Conservation (phyloP, 2,888 invertebrate genomes). For the Ecliptopera silaceata region DNA sequence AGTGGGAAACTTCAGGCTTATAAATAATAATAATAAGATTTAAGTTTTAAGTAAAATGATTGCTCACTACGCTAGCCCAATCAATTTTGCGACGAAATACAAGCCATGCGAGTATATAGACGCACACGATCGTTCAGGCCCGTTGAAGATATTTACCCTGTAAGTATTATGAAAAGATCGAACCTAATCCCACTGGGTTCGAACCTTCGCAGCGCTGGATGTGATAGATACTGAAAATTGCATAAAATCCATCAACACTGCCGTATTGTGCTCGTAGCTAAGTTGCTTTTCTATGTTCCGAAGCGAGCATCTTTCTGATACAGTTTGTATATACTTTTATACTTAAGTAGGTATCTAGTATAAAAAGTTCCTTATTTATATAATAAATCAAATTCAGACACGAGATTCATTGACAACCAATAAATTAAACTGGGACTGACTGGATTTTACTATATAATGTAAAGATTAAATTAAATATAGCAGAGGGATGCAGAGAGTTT, state of each 20-base stretch:
- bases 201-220: constrained; percentile 66
- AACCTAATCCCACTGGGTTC: constrained; percentile 76
- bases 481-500: too few species aligned
- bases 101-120: neutral
- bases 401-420: too few species aligned
- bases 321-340: constrained; percentile 2
- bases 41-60: too few species aligned
- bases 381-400: too few species aligned
- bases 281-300: constrained; percentile 47
- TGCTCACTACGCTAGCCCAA: neutral
- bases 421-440: too few species aligned
- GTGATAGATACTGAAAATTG: constrained; percentile 83
- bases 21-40: too few species aligned
- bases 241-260: constrained; percentile 81
- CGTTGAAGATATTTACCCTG: constrained; percentile 68
- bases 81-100: neutral
- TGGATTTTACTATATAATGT: too few species aligned
- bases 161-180: constrained; percentile 81
- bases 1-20: too few species aligned
- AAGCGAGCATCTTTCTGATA: constrained; percentile 34
- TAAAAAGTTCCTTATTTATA: too few species aligned
- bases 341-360: neutral
- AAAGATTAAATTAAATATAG: too few species aligned
- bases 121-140: constrained; percentile 20
- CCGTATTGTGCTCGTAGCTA: constrained; percentile 61